A percentile compares a stretch with the other conserved stretches of the same genome.
These are phyloP conservation scores for Nipponacmea schrenckii DNA, from an alignment of 2,888 invertebrate species.

Conservation along the genomic window DNA sequence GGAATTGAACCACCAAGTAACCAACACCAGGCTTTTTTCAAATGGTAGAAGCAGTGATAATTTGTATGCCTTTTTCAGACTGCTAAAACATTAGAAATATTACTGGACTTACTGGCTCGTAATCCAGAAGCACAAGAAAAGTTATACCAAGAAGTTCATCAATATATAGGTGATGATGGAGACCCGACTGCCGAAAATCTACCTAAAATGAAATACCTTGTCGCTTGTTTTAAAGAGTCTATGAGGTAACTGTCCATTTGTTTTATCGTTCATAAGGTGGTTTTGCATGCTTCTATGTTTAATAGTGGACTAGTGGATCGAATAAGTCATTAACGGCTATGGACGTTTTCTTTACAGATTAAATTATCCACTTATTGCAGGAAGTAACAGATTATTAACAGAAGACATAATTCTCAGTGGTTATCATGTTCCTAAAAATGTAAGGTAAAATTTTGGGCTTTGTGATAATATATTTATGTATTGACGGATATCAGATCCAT, in stretches of 20 bases:
- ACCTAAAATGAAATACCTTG: conserved; percentile 46
- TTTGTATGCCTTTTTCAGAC: conserved; percentile 34
- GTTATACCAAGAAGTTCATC: conserved; percentile 39
- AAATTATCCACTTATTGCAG: conserved; percentile 34
- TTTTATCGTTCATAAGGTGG: too few species aligned
- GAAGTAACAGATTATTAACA: conserved; percentile 32
- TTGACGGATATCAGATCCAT: too few species aligned
- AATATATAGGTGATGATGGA: conserved; percentile 29
- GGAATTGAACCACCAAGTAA: too few species aligned
- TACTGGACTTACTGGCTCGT: conserved; percentile 43
- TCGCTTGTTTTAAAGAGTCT: conserved; percentile 58
- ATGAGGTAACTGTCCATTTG: conserved; percentile 43
- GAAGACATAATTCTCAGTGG: conserved; percentile 31
- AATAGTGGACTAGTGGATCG: too few species aligned
- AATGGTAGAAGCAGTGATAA: too few species aligned
- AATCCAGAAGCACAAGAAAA: conserved; percentile 43
- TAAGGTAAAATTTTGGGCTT: neutral
- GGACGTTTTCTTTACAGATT: too few species aligned
- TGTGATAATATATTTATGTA: too few species aligned
- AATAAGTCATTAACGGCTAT: too few species aligned
- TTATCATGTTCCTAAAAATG: conserved; percentile 25
- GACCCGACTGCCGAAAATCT: conserved; percentile 40
- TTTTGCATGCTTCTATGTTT: too few species aligned
- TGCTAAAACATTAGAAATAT: conserved; percentile 49
- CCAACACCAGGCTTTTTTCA: too few species aligned